These are phyloP conservation scores for Hafferia zeledoni DNA, from an alignment of 2,797 vertebrate species.

Conservation along the genomic window DNA sequence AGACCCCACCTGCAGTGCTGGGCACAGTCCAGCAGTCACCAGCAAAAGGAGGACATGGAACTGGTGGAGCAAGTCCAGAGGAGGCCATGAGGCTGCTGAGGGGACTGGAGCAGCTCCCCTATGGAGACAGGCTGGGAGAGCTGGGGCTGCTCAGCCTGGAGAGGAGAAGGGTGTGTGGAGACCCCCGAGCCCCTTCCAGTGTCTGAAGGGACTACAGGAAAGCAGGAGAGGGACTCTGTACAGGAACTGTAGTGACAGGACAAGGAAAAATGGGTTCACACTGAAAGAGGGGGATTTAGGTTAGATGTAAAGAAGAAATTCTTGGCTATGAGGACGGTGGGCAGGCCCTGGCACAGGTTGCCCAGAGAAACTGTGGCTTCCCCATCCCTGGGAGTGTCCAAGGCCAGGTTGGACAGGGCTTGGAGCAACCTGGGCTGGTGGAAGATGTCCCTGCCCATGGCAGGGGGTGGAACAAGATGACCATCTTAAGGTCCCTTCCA, in stretches of 20 bases:
- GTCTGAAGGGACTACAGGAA: neutral
- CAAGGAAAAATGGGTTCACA: no score
- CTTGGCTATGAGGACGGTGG: no score
- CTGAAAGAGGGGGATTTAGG: no score
- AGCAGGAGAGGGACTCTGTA: neutral
- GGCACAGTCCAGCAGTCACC: neutral
- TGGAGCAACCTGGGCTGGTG: neutral
- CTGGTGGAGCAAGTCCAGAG: no score
- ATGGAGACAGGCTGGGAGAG: neutral
- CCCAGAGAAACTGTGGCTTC: neutral
- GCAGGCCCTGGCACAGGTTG: no score
- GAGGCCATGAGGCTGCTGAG: neutral
- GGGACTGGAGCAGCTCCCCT: neutral
- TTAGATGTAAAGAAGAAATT: no score
- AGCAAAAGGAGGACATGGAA: neutral
- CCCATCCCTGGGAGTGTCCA: neutral
- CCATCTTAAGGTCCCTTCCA: neutral
- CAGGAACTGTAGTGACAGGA: neutral
- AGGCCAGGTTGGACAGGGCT: neutral
- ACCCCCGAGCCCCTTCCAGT: neutral
- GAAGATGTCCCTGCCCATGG: neutral
- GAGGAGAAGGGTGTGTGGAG: neutral
- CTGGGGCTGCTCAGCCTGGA: neutral
- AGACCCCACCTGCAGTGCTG: neutral
- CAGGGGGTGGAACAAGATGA: fast-evolving